Conservation (phyloP, 2,888 invertebrate genomes). For the Phytoseiulus persimilis region DNA sequence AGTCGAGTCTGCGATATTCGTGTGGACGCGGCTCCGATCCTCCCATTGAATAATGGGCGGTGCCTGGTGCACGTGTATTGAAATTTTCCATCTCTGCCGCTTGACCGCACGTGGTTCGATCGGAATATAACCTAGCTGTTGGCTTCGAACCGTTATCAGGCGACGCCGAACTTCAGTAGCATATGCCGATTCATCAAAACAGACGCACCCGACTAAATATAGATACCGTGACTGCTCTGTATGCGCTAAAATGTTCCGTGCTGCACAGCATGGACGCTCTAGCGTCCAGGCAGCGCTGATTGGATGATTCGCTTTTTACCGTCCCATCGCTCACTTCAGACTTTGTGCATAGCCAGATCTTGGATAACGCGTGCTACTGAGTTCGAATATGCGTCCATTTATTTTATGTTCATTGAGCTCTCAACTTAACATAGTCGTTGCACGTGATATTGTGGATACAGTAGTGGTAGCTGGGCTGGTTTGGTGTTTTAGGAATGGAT, state of each 20-base stretch:
- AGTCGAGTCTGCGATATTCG: neutral
- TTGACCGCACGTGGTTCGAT: neutral
- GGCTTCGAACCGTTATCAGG: neutral
- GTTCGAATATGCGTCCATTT: too few relatives aligned
- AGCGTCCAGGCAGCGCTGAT: neutral
- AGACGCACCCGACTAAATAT: neutral
- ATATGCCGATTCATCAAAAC: neutral
- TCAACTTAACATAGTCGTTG: neutral
- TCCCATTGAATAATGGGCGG: neutral
- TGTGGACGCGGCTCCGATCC: neutral
- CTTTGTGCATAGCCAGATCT: too few relatives aligned
- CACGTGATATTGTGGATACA: neutral
- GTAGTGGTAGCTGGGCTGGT: neutral
- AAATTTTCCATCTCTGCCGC: neutral
- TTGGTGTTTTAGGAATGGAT: slow-evolving; percentile 15
- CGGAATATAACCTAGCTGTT: neutral
- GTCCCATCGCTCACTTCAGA: neutral
- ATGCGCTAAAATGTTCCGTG: neutral
- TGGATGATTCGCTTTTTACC: neutral
- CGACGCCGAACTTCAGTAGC: neutral
- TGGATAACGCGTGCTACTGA: too few relatives aligned
- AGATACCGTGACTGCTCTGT: neutral
- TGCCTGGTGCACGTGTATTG: neutral
- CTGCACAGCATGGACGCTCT: neutral
- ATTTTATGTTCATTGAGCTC: neutral